Percentiles rank a stretch among this genome's conserved stretches.
phyloP scores from a whole-genome alignment of 1,140 invertebrate species.

The Drosophila ananassae region DNA sequence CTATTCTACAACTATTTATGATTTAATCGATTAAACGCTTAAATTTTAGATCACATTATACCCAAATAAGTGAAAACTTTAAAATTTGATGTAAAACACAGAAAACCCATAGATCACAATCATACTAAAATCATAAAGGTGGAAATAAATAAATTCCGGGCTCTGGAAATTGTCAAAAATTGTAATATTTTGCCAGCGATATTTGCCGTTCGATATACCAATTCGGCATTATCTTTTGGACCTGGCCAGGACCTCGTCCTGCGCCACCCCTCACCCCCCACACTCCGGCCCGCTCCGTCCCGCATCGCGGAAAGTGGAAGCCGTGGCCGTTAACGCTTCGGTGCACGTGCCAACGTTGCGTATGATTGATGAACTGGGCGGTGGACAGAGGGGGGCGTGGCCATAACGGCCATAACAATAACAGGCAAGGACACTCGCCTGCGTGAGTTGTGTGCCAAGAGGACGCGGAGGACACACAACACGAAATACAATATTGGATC shows the following conservation, averaged over 20 bases:
- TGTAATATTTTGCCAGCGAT: background rate
- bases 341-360: constrained; percentile 75
- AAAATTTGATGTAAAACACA: background rate
- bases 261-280: background rate
- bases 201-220: constrained; percentile 1
- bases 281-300: background rate
- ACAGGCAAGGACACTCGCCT: constrained; percentile 44
- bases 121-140: background rate
- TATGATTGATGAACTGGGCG: constrained; percentile 75
- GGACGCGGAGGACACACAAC: constrained; percentile 9
- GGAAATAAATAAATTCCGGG: background rate
- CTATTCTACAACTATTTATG: too few species aligned
- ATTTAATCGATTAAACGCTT: too few species aligned
- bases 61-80: too few species aligned
- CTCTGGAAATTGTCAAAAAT: background rate
- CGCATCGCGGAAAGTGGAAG: too few species aligned
- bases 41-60: too few species aligned
- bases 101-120: background rate
- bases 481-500: background rate
- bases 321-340: constrained; percentile 29
- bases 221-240: constrained; percentile 1
- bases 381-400: constrained; percentile 9
- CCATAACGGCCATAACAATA: constrained; percentile 41
- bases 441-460: constrained; percentile 43
- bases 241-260: background rate